These are phyloP conservation scores for Cisticola juncidis DNA, from an alignment of 2,113 vertebrate species.

Conservation along the genomic window DNA sequence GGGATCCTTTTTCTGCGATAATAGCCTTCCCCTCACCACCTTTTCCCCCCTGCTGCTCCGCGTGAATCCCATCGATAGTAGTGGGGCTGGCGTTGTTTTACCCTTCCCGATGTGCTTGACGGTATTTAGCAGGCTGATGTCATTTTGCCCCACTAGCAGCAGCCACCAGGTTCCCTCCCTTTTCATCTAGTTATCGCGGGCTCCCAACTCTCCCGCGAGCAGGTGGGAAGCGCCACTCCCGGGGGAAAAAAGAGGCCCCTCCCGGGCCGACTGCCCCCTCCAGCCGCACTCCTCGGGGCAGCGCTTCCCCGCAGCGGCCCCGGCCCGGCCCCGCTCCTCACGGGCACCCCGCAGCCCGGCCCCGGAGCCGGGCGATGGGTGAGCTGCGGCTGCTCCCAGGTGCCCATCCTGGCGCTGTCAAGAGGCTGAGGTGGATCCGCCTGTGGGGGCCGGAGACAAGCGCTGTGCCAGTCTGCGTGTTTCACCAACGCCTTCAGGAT, in stretches of 20 bases:
- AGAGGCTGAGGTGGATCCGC: neutral
- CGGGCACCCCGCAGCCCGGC: neutral
- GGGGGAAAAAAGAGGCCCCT: neutral
- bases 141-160: neutral
- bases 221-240: neutral
- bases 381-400: neutral
- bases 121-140: neutral
- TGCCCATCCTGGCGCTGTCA: neutral
- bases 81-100: rapidly evolving
- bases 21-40: neutral
- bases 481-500: neutral
- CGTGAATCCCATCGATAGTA: neutral
- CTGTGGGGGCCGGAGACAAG: neutral
- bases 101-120: neutral
- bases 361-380: neutral
- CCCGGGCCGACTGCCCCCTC: neutral
- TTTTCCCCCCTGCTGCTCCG: neutral
- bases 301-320: neutral
- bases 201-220: neutral
- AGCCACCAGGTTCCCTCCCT: neutral
- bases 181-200: constrained; percentile 27
- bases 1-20: neutral
- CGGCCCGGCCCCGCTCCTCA: neutral
- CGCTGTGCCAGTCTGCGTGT: neutral
- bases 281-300: neutral